A percentile compares a stretch with the other conserved stretches of the same genome.
These are phyloP conservation scores for Argyra leucocephala DNA, from an alignment of 2,888 invertebrate genomes.

Conservation along the genomic window DNA sequence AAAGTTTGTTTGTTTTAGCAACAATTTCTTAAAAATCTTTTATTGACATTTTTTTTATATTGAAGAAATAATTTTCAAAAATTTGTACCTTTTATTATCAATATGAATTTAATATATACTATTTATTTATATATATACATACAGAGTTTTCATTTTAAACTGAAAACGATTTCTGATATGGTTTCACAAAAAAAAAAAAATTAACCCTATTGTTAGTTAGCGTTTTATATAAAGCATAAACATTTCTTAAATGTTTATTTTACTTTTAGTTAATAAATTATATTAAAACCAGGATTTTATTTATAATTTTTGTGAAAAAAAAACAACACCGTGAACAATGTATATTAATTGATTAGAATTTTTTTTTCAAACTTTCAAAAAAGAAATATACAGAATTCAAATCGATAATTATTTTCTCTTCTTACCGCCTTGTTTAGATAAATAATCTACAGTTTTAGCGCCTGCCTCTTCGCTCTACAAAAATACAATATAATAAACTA, in stretches of 20 bases:
- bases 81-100: conserved; percentile 15
- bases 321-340: conserved; percentile 4
- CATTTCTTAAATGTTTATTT: too few relatives aligned
- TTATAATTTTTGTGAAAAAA: not conserved
- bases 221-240: not conserved
- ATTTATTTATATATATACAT: too few relatives aligned
- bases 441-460: conserved; percentile 78
- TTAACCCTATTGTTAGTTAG: not conserved
- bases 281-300: too few relatives aligned
- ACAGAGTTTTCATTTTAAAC: too few relatives aligned
- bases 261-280: too few relatives aligned
- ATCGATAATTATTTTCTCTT: conserved; percentile 32
- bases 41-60: conserved; percentile 19
- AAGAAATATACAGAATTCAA: conserved; percentile 20
- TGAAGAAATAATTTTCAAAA: conserved; percentile 21
- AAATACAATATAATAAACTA: conserved; percentile 23
- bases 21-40: conserved; percentile 21
- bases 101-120: too few relatives aligned
- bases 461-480: conserved; percentile 85
- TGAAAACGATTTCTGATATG: too few relatives aligned
- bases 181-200: too few relatives aligned
- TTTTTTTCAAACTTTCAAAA: not conserved
- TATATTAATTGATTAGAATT: not conserved
- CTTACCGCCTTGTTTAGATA: conserved; percentile 94
- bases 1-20: conserved; percentile 28